Base-by-base conservation (phyloP, 2,888 invertebrate species). In the Melipona bicolor region DNA sequence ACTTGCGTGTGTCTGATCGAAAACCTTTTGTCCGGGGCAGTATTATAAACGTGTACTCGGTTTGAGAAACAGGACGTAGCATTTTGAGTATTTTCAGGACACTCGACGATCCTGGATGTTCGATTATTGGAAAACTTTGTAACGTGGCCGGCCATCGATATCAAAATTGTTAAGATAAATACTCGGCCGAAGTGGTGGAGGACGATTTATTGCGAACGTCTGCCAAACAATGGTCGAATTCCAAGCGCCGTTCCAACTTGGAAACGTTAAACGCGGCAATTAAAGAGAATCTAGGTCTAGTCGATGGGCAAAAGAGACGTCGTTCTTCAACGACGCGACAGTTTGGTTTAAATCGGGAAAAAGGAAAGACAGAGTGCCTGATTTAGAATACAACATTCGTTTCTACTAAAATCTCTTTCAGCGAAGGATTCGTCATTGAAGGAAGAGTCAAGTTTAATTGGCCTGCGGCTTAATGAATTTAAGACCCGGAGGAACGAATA, bases 401-500 rank as follows among this genome's bases (percentile, higher is more conserved):
- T 32, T 13, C 21, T 21, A 5, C 17, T 32, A 21, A 3, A 32
- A 62, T 5, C 32, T 32, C 1, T 13, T 32, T 64, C 4, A 13
- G 5, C 19, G 21, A 52, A 56, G 11, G 15, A 24, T 32, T 32
- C 19, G 19, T 54, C 15, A 32, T 21, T 68, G 54, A 59, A 78
- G 74, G 73, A 80, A 87, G 80, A 84, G 78, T 77, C 64, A 79
- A 73, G 86, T 84, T 80, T 84, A 84, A 64, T 80, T 78, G 81
- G 77, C 78, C 62, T 27, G 15, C 27, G 69, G 5, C 64, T 76
- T 87, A 81, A 78, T 67, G 82, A 78, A 69, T 83, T 64, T 76
- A 81, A 59, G 68, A 83, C 81, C 70, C 74, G 62, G 69, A 87
- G 81, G 83, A 85, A 88, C 62, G 78, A 61, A 77, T 62, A 74